Base-by-base conservation (phyloP, 2,797 vertebrate species). In the Sebastes alutus region DNA sequence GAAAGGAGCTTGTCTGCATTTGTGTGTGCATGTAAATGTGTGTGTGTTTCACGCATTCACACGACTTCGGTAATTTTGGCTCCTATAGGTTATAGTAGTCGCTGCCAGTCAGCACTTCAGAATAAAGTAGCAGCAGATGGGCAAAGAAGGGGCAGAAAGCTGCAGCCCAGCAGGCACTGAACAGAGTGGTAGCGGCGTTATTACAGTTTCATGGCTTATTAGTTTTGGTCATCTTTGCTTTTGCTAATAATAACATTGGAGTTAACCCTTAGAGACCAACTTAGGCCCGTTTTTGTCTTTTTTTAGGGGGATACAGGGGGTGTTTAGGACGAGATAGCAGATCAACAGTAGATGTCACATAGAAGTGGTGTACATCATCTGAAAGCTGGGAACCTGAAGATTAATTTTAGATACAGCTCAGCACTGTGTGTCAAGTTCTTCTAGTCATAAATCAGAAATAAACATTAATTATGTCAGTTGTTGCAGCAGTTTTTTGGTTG, bases 101-200 rank as follows among this genome's bases (percentile, higher is more conserved):
- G 67, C 77, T 88, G 81, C 83, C 78, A 90, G 85, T 91, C 85
- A 79, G 68, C 87, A 78, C 89, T 86, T 90, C 59, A 84, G 87
- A 85, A 63, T 85, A 73, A 86, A 89, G 82, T 58, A 86, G 88
- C 22, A 35, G 88, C 87, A 90, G 90, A 91, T 88, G 92, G 86
- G 78, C 69, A 67, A 67, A 80, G 62, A 89, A 79, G 69, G 65
- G 67, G 42, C 72, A 49, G 85, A 77, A 65, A 72, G 73, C 54
- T 70, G 60, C 85, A 85, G 32, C 73, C 81, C 68, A 69, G 67
- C 75, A 72, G 75, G 70, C 69, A 20, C 77, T 77, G 78, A 74
- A 86, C 74, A 58, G 18, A 18, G 49, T 52, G 49, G 18, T 52
- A 52, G 49, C 20, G 8, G 49, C 49, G 1, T 52, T 52, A 9